Percentiles rank a stretch among this genome's conserved stretches.
phyloP scores from a whole-genome alignment of 2,888 invertebrate species.

The Adineta ricciae region DNA sequence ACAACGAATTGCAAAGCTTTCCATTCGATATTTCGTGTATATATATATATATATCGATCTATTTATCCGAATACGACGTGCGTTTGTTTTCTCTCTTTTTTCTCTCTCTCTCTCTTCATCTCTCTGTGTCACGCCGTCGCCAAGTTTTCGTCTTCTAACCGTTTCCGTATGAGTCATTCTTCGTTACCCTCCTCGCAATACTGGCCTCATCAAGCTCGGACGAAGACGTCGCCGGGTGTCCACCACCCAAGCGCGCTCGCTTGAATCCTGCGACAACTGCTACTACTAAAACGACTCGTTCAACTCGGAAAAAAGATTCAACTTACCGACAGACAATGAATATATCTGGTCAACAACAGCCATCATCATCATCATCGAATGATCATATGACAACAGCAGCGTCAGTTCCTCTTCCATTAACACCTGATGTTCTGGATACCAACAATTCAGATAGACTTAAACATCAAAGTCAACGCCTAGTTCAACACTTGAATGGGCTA shows the following conservation, averaged over 20 bases:
- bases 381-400: neutral
- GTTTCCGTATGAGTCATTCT: slow-evolving; percentile 13
- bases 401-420: neutral
- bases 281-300: neutral
- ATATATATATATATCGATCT: neutral
- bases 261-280: neutral
- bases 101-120: neutral
- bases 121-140: neutral
- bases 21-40: neutral
- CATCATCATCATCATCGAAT: neutral
- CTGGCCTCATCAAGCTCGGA: slow-evolving; percentile 23
- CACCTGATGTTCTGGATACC: neutral
- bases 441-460: neutral
- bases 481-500: neutral
- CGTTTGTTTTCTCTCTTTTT: neutral
- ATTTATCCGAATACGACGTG: neutral
- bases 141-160: neutral
- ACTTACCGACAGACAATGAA: neutral
- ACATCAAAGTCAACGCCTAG: neutral
- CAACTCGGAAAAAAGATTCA: neutral
- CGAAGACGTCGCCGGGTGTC: slow-evolving; percentile 6
- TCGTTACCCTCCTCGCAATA: slow-evolving; percentile 15
- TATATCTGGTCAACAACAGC: neutral
- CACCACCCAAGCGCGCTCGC: slow-evolving; percentile 16
- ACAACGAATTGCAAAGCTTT: neutral